Conservation (phyloP, 1,140 invertebrate species). For the Trinorchestia longiramus region DNA sequence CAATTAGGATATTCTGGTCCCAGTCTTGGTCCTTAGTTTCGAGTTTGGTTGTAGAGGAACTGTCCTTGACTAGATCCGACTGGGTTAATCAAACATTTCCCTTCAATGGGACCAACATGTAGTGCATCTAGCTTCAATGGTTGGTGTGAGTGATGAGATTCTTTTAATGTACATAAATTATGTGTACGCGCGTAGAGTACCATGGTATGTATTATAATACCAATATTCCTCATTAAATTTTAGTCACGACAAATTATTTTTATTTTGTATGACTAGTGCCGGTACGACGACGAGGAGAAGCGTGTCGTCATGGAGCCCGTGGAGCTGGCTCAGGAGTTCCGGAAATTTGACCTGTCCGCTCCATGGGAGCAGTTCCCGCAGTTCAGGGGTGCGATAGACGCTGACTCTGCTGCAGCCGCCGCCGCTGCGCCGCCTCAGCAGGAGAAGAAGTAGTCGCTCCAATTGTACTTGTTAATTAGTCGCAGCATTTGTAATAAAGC, state of each 20-base stretch:
- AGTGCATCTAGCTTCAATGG: too few species aligned
- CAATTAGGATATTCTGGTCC: neutral
- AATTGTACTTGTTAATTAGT: neutral
- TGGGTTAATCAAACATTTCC: too few species aligned
- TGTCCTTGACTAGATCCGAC: too few species aligned
- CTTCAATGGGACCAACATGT: too few species aligned
- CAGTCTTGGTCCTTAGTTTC: neutral
- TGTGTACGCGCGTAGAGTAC: too few species aligned
- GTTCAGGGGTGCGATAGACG: constrained; percentile 54
- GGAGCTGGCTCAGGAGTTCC: constrained; percentile 96
- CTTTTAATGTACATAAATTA: too few species aligned
- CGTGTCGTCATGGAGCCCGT: constrained; percentile 95
- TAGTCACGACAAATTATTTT: too few species aligned
- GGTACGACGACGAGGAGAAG: constrained; percentile 97
- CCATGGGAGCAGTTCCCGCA: constrained; percentile 97
- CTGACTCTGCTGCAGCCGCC: neutral
- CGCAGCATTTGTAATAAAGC: neutral
- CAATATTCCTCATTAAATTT: too few species aligned
- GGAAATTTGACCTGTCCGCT: constrained; percentile 95
- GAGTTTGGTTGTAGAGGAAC: neutral
- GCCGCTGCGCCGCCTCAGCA: neutral
- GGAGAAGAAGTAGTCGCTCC: neutral
- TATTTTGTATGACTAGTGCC: too few species aligned
- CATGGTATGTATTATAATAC: too few species aligned
- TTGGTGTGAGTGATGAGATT: too few species aligned